Evolutionary conservation across 2,113 vertebrate species (phyloP).

Genomic region (Onychorhynchus coronatus): DNA sequence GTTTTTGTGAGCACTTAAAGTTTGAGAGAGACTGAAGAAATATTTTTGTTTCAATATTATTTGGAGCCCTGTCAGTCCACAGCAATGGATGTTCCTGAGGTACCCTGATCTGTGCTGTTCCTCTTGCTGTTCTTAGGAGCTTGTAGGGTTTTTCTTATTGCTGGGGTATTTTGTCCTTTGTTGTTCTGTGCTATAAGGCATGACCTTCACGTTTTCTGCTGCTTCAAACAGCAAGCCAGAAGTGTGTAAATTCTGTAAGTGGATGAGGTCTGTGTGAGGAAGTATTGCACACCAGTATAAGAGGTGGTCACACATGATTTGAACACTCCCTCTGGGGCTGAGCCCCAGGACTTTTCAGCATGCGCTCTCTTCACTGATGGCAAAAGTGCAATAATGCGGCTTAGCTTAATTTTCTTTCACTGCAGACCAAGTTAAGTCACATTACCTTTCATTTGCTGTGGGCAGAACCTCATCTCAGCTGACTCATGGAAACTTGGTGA

Average conservation of each 20-base stretch:
- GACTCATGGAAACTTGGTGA: conserved; percentile 53
- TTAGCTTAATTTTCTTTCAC: neutral
- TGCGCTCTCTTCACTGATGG: neutral
- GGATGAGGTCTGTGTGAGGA: neutral
- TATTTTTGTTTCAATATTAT: neutral
- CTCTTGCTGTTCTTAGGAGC: neutral
- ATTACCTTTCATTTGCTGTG: neutral
- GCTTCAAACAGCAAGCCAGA: neutral
- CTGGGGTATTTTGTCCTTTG: neutral
- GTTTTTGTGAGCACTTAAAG: neutral
- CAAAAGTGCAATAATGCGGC: neutral
- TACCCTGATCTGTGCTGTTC: neutral
- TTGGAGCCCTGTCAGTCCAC: neutral
- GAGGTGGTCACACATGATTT: neutral
- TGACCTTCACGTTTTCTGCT: neutral
- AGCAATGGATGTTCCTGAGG: neutral
- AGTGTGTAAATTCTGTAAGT: neutral
- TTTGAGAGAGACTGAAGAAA: neutral
- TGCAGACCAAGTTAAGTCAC: neutral
- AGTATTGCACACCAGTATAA: neutral
- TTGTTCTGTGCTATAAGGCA: neutral
- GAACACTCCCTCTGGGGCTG: neutral
- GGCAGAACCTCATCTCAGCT: neutral
- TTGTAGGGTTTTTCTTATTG: neutral
- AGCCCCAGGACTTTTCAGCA: neutral